Percentiles rank a stretch among this genome's conserved stretches.
Evolutionary conservation across 2,113 vertebrate species (phyloP).

Genomic region (Pantherophis guttatus): DNA sequence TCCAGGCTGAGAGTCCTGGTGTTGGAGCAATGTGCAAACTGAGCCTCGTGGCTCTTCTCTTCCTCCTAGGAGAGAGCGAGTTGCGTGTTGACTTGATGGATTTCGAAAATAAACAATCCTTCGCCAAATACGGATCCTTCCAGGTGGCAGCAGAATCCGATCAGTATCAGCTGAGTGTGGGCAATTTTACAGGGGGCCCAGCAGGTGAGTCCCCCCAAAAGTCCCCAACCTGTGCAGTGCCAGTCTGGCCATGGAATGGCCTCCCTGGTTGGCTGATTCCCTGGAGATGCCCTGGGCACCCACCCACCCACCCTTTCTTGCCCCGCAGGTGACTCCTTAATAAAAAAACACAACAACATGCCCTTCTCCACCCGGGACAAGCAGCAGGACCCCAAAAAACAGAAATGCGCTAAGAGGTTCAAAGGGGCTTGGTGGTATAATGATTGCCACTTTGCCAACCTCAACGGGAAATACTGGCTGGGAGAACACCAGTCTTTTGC

Average conservation of each 20-base stretch:
- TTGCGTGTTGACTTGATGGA: slow-evolving; percentile 39
- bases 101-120: slow-evolving; percentile 19
- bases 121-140: slow-evolving; percentile 28
- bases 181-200: slow-evolving; percentile 29
- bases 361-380: slow-evolving; percentile 9
- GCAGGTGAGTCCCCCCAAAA: slow-evolving; percentile 30
- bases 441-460: not conserved
- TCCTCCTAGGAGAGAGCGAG: not conserved
- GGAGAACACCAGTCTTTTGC: not conserved
- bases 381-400: not conserved
- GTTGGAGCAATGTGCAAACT: no score
- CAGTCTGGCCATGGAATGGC: no score
- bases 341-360: not conserved
- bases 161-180: slow-evolving; percentile 35
- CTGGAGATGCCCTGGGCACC: not conserved
- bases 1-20: no score
- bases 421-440: slow-evolving; percentile 13
- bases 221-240: no score
- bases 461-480: not conserved
- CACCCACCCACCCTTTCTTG: fast-evolving
- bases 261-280: no score
- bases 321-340: not conserved
- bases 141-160: not conserved
- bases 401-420: not conserved
- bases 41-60: no score